Conservation (phyloP, 2,888 invertebrate species). For the Protophormia terraenovae region DNA sequence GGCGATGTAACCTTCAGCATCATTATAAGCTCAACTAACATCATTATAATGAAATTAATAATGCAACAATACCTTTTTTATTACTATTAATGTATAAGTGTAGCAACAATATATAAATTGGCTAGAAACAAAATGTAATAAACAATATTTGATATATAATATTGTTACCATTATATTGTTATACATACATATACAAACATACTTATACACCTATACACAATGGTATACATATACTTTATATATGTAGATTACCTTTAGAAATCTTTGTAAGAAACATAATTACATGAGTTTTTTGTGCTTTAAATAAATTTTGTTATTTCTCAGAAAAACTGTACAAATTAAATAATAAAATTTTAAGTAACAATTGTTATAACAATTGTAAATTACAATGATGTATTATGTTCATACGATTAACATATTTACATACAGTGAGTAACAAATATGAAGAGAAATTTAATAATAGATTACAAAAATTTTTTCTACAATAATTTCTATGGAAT, state of each 20-base stretch:
- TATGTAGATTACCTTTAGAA: not conserved
- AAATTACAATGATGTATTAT: not conserved
- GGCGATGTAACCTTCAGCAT: conserved; percentile 39
- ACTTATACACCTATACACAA: not conserved
- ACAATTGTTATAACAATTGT: not conserved
- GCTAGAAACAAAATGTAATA: not conserved
- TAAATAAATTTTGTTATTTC: not conserved
- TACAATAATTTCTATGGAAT: too few relatives aligned
- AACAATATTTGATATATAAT: conserved; percentile 1
- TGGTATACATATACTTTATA: not conserved
- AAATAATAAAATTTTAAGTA: not conserved
- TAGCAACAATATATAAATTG: not conserved
- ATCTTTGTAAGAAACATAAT: too few relatives aligned
- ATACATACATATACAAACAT: not conserved
- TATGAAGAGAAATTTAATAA: not conserved
- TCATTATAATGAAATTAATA: conserved; percentile 56
- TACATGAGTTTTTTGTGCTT: not conserved
- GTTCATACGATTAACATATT: not conserved
- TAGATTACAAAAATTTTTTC: too few relatives aligned
- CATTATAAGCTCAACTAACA: conserved; percentile 47
- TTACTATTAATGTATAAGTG: not conserved
- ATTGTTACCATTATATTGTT: not conserved
- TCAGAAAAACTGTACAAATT: not conserved
- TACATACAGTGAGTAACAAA: not conserved
- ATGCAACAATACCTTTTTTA: conserved; percentile 28